phyloP scores from a whole-genome alignment of 2,888 invertebrate genomes.

The Campopleginae sp. region DNA sequence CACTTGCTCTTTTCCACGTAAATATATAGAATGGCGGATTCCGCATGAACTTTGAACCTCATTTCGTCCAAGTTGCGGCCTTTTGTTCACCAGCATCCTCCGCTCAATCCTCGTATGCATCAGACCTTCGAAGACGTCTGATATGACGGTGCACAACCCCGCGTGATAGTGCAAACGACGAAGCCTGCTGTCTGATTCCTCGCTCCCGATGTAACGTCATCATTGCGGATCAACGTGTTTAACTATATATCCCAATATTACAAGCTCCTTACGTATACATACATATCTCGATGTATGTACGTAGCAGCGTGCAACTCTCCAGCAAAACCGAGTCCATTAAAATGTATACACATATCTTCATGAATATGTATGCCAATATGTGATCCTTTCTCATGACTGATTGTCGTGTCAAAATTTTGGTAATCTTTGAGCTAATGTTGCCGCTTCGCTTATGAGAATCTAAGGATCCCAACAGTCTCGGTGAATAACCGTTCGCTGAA shows the following conservation, averaged over 20 bases:
- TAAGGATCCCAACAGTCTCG: neutral
- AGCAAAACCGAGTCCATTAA: constrained; percentile 51
- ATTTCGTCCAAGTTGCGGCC: neutral
- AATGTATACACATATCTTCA: constrained; percentile 23
- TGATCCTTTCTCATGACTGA: constrained; percentile 4
- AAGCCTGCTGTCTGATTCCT: constrained; percentile 7
- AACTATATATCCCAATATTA: neutral
- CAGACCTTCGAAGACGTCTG: constrained; percentile 46
- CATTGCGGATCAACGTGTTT: constrained; percentile 27
- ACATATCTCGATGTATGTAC: constrained; percentile 1
- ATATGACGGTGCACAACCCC: constrained; percentile 11
- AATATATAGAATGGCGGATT: constrained; percentile 24
- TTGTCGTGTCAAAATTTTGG: constrained; percentile 21
- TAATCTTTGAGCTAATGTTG: neutral
- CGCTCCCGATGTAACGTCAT: constrained; percentile 30
- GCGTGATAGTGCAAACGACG: constrained; percentile 38
- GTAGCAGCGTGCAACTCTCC: neutral
- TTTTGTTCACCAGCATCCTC: neutral
- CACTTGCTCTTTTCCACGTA: constrained; percentile 16
- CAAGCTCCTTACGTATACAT: neutral
- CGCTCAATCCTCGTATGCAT: constrained; percentile 16
- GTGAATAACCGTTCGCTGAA: neutral
- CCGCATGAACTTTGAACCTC: neutral
- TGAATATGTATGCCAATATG: constrained; percentile 61
- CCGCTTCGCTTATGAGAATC: neutral